Conservation (phyloP, 2,113 vertebrate genomes). For the Daboia siamensis region DNA sequence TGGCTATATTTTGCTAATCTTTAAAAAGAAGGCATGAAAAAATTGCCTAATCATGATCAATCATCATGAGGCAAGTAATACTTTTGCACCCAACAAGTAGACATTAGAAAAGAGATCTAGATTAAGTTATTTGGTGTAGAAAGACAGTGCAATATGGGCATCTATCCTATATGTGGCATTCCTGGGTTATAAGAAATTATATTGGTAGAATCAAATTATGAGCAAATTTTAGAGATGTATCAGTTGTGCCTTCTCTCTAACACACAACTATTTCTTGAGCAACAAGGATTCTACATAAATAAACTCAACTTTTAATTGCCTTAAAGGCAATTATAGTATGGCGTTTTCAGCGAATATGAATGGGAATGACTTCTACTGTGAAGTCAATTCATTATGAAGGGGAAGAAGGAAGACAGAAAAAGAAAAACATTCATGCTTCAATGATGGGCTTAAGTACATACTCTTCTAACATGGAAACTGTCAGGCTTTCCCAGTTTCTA, state of each 20-base stretch:
- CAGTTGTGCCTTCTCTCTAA: background rate
- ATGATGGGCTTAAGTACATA: slow-evolving; percentile 51
- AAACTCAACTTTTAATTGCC: slow-evolving; percentile 62
- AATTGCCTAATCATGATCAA: background rate
- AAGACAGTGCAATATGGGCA: background rate
- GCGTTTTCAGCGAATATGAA: slow-evolving; percentile 55
- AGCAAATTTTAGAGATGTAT: background rate
- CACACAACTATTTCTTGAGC: slow-evolving; percentile 59
- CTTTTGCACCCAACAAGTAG: background rate
- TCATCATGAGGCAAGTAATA: background rate
- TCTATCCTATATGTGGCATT: background rate
- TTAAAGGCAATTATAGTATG: slow-evolving; percentile 73
- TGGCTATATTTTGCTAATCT: background rate
- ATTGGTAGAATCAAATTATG: background rate
- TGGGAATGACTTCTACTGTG: slow-evolving; percentile 47
- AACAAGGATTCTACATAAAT: slow-evolving; percentile 61
- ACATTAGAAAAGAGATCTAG: background rate
- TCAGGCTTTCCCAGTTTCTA: slow-evolving; percentile 38
- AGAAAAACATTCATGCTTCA: slow-evolving; percentile 18
- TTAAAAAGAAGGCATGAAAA: background rate
- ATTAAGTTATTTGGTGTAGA: background rate
- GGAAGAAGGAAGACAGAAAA: background rate
- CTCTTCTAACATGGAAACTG: slow-evolving; percentile 47
- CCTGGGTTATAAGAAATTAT: background rate
- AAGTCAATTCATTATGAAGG: slow-evolving; percentile 44